Evolutionary conservation across 1,140 invertebrate genomes (phyloP).

Genomic region (Drosophila sp.): DNA sequence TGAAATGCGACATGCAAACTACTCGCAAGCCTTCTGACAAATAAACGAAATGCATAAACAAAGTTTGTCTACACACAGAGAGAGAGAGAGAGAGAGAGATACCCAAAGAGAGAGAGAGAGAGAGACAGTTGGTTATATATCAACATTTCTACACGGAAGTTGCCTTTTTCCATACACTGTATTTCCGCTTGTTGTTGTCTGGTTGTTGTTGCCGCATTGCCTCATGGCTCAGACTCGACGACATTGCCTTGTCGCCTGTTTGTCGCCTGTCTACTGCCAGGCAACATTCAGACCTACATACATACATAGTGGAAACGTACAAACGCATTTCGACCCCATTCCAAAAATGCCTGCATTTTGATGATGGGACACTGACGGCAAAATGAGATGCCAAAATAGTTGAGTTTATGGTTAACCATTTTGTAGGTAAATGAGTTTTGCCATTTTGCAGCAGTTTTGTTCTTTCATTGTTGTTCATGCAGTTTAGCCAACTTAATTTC

Average conservation of each 20-base stretch:
- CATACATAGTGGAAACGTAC: neutral
- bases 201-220: slow-evolving; percentile 36
- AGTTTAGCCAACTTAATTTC: slow-evolving; percentile 63
- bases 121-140: slow-evolving; percentile 50
- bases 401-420: slow-evolving; percentile 71
- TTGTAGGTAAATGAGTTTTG: slow-evolving; percentile 74
- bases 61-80: slow-evolving; percentile 31
- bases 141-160: slow-evolving; percentile 70
- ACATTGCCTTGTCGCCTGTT: slow-evolving; percentile 45
- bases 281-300: slow-evolving; percentile 5
- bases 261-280: slow-evolving; percentile 51
- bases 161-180: slow-evolving; percentile 39
- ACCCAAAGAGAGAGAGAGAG: slow-evolving; percentile 3
- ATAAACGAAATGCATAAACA: slow-evolving; percentile 51
- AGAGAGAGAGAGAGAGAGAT: slow-evolving; percentile 5
- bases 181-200: slow-evolving; percentile 70
- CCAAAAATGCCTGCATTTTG: slow-evolving; percentile 47
- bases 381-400: slow-evolving; percentile 78
- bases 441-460: slow-evolving; percentile 25
- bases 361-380: slow-evolving; percentile 13
- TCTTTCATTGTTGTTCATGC: slow-evolving; percentile 26
- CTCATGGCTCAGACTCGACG: slow-evolving; percentile 9
- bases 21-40: slow-evolving; percentile 32
- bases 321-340: neutral
- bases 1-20: neutral